These are phyloP conservation scores for Hanleya hanleyi DNA, from an alignment of 2,888 invertebrate species.

Conservation along the genomic window DNA sequence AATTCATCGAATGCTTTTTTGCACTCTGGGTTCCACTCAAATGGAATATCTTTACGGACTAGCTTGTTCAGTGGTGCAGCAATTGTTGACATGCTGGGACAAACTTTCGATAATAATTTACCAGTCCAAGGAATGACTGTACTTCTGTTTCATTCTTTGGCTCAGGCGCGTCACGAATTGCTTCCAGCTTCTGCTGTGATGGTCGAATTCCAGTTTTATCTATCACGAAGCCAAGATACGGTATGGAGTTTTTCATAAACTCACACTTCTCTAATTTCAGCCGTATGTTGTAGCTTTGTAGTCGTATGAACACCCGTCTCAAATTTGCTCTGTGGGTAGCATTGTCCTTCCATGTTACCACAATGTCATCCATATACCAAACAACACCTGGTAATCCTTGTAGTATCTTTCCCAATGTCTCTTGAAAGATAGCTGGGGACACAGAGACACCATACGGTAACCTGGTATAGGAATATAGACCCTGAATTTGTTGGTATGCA, in stretches of 20 bases:
- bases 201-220: constrained; percentile 36
- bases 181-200: constrained; percentile 40
- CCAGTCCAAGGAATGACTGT: constrained; percentile 47
- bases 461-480: constrained; percentile 35
- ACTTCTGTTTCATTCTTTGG: constrained; percentile 48
- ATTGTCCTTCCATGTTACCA: constrained; percentile 21
- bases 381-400: constrained; percentile 31
- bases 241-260: constrained; percentile 34
- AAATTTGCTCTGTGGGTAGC: constrained; percentile 32
- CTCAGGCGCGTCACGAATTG: constrained; percentile 46
- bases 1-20: constrained; percentile 33
- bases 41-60: constrained; percentile 36
- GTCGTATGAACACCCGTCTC: constrained; percentile 20
- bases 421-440: constrained; percentile 38
- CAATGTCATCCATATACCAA: constrained; percentile 44
- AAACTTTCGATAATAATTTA: constrained; percentile 54
- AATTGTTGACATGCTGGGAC: constrained; percentile 41
- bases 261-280: constrained; percentile 42
- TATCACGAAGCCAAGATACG: neutral
- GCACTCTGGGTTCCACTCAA: constrained; percentile 29
- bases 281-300: constrained; percentile 34
- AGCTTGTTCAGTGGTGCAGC: constrained; percentile 44
- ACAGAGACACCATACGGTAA: constrained; percentile 37
- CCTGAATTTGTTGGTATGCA: constrained; percentile 41
- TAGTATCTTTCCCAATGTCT: constrained; percentile 40